phyloP scores from a whole-genome alignment of 2,888 invertebrate genomes.

The Phortica magna region DNA sequence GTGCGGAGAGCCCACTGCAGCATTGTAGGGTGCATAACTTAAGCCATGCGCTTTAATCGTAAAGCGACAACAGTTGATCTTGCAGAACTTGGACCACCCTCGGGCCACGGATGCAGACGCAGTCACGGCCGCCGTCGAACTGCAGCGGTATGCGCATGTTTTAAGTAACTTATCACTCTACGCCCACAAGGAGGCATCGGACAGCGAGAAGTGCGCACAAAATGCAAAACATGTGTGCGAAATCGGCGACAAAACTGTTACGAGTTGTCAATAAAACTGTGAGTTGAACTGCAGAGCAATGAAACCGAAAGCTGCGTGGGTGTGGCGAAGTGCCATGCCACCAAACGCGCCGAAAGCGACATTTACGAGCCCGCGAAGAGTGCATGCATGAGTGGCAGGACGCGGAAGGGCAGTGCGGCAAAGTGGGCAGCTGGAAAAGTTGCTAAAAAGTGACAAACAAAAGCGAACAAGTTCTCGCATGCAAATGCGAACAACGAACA shows the following conservation, averaged over 20 bases:
- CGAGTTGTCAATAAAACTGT: slow-evolving; percentile 23
- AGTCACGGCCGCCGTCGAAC: neutral
- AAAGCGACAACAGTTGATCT: too few relatives aligned
- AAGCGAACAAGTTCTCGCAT: too few relatives aligned
- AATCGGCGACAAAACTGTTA: neutral
- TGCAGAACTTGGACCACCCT: slow-evolving; percentile 17
- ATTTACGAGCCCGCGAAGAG: neutral
- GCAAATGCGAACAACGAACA: neutral
- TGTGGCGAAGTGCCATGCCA: too few relatives aligned
- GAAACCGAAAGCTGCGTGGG: neutral
- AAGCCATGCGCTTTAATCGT: too few relatives aligned
- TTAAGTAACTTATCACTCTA: slow-evolving; percentile 34
- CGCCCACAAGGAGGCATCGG: slow-evolving; percentile 17
- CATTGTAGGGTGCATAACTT: slow-evolving; percentile 45
- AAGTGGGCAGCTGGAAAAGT: too few relatives aligned
- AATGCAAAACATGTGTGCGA: slow-evolving; percentile 25
- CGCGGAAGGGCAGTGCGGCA: too few relatives aligned
- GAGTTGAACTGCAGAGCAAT: neutral
- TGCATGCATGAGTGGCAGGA: neutral
- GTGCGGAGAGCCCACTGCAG: neutral
- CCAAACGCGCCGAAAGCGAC: neutral
- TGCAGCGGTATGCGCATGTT: neutral
- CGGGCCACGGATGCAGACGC: neutral
- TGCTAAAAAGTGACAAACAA: too few relatives aligned
- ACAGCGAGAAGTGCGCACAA: neutral